Percentiles rank a stretch among this genome's conserved stretches.
Evolutionary conservation across 2,888 invertebrate genomes (phyloP).

Genomic region (Drosophila robusta): DNA sequence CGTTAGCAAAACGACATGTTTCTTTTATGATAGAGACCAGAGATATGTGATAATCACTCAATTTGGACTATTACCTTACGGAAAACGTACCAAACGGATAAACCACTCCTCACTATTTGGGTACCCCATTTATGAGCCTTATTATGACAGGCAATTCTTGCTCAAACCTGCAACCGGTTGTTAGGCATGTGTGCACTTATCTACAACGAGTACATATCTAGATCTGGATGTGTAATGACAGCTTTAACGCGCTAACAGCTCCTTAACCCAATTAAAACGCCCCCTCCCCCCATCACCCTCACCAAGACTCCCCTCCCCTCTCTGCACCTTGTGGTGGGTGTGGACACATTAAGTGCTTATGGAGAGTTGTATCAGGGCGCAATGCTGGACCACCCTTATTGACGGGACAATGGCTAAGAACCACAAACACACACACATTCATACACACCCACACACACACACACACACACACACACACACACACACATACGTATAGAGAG

Average conservation of each 20-base stretch:
- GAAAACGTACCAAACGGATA: neutral
- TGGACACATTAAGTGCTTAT: slow-evolving; percentile 66
- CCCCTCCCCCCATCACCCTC: too few species aligned
- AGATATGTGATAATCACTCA: neutral
- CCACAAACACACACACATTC: slow-evolving; percentile 26
- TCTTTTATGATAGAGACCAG: too few species aligned
- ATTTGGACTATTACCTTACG: neutral
- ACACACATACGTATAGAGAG: neutral
- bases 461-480: slow-evolving; percentile 7
- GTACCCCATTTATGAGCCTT: neutral
- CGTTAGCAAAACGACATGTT: too few species aligned
- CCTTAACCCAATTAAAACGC: slow-evolving; percentile 74
- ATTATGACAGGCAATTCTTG: slow-evolving; percentile 15
- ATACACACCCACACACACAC: slow-evolving; percentile 6
- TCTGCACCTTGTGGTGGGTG: slow-evolving; percentile 56
- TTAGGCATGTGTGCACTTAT: slow-evolving; percentile 49
- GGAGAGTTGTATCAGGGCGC: slow-evolving; percentile 7
- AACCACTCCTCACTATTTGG: neutral
- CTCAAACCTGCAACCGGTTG: neutral
- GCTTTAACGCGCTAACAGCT: slow-evolving; percentile 74
- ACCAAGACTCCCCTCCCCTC: neutral
- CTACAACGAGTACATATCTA: slow-evolving; percentile 24
- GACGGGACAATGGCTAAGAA: slow-evolving; percentile 51
- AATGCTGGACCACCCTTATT: slow-evolving; percentile 65
- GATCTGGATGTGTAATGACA: slow-evolving; percentile 65